phyloP scores from a whole-genome alignment of 23 tunicate species.

The Trididemnum miniatum region DNA sequence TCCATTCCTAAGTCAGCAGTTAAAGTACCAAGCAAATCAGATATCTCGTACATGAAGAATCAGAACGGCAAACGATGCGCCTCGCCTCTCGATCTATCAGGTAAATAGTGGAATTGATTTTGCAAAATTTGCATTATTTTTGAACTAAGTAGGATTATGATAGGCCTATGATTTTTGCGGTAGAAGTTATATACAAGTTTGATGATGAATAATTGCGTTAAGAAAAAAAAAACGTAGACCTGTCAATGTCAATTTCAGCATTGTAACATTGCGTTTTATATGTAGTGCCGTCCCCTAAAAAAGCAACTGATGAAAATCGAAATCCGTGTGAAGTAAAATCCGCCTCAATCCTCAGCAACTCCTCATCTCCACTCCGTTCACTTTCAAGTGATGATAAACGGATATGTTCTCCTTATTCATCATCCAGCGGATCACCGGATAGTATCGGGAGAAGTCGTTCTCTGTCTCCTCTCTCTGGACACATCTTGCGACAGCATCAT shows the following conservation, averaged over 20 bases:
- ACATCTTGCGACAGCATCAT: background rate
- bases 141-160: too few species aligned
- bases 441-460: slow-evolving; percentile 24
- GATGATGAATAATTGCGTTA: background rate
- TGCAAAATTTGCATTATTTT: too few species aligned
- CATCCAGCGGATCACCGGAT: slow-evolving; percentile 41
- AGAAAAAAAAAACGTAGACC: too few species aligned
- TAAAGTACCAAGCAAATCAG: background rate
- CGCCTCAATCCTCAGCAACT: background rate
- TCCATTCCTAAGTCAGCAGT: background rate
- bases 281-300: background rate
- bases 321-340: background rate
- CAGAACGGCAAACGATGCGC: slow-evolving; percentile 28
- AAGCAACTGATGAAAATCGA: background rate
- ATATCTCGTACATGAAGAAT: background rate
- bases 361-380: background rate
- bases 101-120: too few species aligned
- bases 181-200: too few species aligned
- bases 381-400: slow-evolving; percentile 26
- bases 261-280: too few species aligned
- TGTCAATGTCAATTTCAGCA: too few species aligned
- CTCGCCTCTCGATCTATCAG: slow-evolving; percentile 48
- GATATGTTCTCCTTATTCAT: slow-evolving; percentile 16
- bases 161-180: too few species aligned
- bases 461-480: slow-evolving; percentile 24